Base-by-base conservation (phyloP, 2,797 vertebrate species). In the Cottoperca gobio region DNA sequence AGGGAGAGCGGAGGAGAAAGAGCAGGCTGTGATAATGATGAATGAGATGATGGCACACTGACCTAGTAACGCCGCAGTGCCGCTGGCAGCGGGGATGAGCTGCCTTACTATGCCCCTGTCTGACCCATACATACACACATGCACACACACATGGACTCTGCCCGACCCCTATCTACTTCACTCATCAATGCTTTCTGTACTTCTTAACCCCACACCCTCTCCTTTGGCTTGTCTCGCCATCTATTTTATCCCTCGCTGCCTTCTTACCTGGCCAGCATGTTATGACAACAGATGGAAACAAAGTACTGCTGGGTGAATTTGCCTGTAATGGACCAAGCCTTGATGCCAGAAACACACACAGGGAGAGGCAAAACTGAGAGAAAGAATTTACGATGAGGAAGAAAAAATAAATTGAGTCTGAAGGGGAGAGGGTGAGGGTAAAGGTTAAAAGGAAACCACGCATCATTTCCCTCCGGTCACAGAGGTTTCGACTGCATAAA, bases 11-110 rank as follows among this genome's bases (percentile, higher is more conserved):
- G 69, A 64, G 69, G 85, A 91, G 75, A 83, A 79, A 79, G 76
- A 85, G 78, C 73, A 64, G 69, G 57, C 85, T 66, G 81, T 40
- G 68, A 89, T 91, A 79, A 70, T 89, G 90, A 90, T 89, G 89
- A 92, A 92, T 91, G 88, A 91, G 86, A 91, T 80, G 88, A 85
- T 93, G 94, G 91, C 94, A 95, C 92, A 94, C 93, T 95, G 93
- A 95, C 94, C 94, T 91, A 95, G 84, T 93, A 94, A 94, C 45
- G 79, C 84, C 65, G 79, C 84, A 77, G 81, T 70, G 71, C 70
- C n/a, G 76, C 69, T 83, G 91, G 89, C 89, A 88, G 79, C 82
- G 86, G 82, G 89, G 84, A 81, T 75, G 83, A 76, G 82, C 82
- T 82, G 86, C 75, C 87, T 88, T 87, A 90, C 87, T 88, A 84